phyloP scores from a whole-genome alignment of 92 coral and sea anemone genomes.

The Porites cylindrica region DNA sequence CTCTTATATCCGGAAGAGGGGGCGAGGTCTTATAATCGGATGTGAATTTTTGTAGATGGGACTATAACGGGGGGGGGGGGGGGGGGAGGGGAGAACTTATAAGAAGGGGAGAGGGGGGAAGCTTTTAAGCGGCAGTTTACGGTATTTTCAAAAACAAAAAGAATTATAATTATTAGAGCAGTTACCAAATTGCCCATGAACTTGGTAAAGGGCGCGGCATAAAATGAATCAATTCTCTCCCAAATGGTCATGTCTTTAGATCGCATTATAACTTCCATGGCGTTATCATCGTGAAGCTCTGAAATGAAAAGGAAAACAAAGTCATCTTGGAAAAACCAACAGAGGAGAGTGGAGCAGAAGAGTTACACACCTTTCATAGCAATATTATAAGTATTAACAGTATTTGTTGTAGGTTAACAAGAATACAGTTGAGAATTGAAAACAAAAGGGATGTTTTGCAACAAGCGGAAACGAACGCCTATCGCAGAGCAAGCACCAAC shows the following conservation, averaged over 20 bases:
- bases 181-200: slow-evolving; percentile 95
- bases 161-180: background rate
- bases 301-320: slow-evolving; percentile 1
- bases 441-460: too few relatives aligned
- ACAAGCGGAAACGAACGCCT: too few relatives aligned
- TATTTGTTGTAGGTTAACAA: background rate
- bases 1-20: too few relatives aligned
- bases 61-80: too few relatives aligned
- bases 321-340: background rate
- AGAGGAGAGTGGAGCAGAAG: background rate
- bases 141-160: background rate
- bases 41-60: too few relatives aligned
- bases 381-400: background rate
- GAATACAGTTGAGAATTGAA: background rate
- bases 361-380: background rate
- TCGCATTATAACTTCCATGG: slow-evolving; percentile 87
- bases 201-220: slow-evolving; percentile 94
- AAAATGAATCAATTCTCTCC: slow-evolving; percentile 77
- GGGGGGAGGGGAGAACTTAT: too few relatives aligned
- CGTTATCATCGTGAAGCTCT: slow-evolving; percentile 86
- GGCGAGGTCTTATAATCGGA: too few relatives aligned
- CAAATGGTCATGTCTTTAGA: slow-evolving; percentile 67
- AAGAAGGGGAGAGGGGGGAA: too few relatives aligned
- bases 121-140: too few relatives aligned
- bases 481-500: too few relatives aligned